Evolutionary conservation across 2,888 invertebrate genomes (phyloP), one percentile per base, ranked within the genome.

Genomic region (Ferdinandea cuprea): DNA sequence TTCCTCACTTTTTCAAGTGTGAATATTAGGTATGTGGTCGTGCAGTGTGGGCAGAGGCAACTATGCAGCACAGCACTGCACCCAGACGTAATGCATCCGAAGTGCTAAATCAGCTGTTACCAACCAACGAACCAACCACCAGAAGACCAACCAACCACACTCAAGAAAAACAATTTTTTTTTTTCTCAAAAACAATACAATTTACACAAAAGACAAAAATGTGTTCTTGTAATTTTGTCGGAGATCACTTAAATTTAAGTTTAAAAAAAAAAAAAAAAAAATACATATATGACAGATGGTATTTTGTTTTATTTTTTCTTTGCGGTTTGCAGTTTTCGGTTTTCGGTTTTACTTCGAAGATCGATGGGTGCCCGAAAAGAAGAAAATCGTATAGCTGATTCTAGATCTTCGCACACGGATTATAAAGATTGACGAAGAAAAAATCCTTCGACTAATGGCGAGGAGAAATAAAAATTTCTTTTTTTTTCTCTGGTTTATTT

Each of bases 1-100:
- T 83, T 83, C 78, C 46, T 83, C 83, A 83, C 83, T 83, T 83
- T 78, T 83, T 83, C 83, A 83, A 83, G 78, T 83, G 78, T 83
- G 78, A 78, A 83, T 72, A 44, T 73, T 68, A 63, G 56, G 35
- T 73, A 63, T 77, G 72, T 73, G 78, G 83, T 78, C 11, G 83
- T 73, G 68, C 78, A 72, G 78, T 83, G 83, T 83, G 78, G 83
- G 83, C 66, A 73, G 83, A 73, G 56, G 58, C 42, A 37, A 30
- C 68, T 73, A 48, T 74, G 44, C 63, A 61, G 66, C 48, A 15
- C 63, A 61, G 66, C 48, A 15, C 32, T 80, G 56, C 69, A 54
- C 83, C 78, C 56, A 78, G 68, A 68, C 63, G 44, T 68, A 78
- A 72, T 72, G 59, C 72, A 83, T 44, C 56, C 80, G 15, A 78